phyloP scores from a whole-genome alignment of 2,797 vertebrate genomes.

The Meriones psammophilus region DNA sequence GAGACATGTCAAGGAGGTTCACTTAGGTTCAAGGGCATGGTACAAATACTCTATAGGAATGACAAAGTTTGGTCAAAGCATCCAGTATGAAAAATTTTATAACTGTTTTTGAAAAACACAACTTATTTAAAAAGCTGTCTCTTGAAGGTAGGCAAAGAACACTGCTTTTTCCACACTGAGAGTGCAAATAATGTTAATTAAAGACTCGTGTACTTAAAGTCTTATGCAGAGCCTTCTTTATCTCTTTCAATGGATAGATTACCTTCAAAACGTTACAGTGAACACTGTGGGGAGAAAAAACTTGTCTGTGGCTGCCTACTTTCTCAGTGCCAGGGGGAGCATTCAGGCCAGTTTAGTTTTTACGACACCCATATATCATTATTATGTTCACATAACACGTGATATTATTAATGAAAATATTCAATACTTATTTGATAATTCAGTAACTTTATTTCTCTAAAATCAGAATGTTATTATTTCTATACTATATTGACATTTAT shows the following conservation, averaged over 20 bases:
- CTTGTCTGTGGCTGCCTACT: neutral
- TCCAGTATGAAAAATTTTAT: neutral
- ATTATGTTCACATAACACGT: neutral
- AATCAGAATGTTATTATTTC: neutral
- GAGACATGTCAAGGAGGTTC: neutral
- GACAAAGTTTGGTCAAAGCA: neutral
- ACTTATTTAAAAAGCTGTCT: neutral
- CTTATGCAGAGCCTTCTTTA: constrained; percentile 26
- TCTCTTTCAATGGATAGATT: neutral
- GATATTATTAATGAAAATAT: neutral
- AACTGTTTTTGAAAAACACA: constrained; percentile 29
- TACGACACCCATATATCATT: neutral
- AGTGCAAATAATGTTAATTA: constrained; percentile 14
- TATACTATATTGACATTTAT: neutral
- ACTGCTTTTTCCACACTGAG: constrained; percentile 4
- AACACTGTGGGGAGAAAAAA: neutral
- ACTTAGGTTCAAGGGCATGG: neutral
- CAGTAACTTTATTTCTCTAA: neutral
- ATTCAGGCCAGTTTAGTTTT: neutral
- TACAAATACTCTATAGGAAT: neutral
- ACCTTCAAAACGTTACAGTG: neutral
- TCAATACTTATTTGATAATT: neutral
- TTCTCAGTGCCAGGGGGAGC: constrained; percentile 4
- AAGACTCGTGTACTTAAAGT: neutral
- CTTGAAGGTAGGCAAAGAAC: neutral